Evolutionary conservation across 2,888 invertebrate genomes (phyloP), one percentile per base, ranked within the genome.

Genomic region (Drepanosiphum platanoidis): DNA sequence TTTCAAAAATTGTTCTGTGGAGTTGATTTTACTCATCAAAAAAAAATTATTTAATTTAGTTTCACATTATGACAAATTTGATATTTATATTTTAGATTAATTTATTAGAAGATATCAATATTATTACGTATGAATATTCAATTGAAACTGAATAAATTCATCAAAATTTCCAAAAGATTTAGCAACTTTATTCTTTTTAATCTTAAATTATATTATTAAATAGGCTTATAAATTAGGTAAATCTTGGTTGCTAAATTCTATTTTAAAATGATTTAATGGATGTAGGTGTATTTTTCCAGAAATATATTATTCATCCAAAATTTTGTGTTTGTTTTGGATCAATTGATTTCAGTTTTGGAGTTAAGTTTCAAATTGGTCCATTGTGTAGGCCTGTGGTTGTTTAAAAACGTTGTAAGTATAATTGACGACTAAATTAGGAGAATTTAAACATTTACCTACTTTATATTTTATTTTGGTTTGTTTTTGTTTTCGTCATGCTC

Each of bases 401-500:
- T 84, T 77, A 77, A 84, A 80, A 84, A 64, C 27, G 68, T 84
- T 84, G 84, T 84, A 84, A 84, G 84, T 84, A 84, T 84, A 83
- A 74, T 75, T 75, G 75, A 84, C 84, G 52, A 77, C 58, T 84
- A 84, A 84, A 84, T 77, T 84, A 84, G 84, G 84, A 77, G 84
- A 84, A 75, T 68, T 84, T 75, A 84, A 84, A 84, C 34, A 84
- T 75, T 36, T 77, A 84, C 36, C 71, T 77, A 71, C 83, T 72
- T 82, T 81, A 58, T 82, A 74, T 82, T 83, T 81, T 86, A 86
- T 86, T 75, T 77, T 68, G 79, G 79, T 84, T 84, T 86, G 83
- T 84, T 81, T 86, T 86, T 81, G 82, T 86, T 86, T 86, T 86
- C 81, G 71, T 82, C 86, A 88, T 88, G 88, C 88, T 88, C 88